Evolutionary conservation across 2,797 vertebrate genomes (phyloP), one percentile per base, ranked within the genome.

Genomic region (Thamnophis elegans): DNA sequence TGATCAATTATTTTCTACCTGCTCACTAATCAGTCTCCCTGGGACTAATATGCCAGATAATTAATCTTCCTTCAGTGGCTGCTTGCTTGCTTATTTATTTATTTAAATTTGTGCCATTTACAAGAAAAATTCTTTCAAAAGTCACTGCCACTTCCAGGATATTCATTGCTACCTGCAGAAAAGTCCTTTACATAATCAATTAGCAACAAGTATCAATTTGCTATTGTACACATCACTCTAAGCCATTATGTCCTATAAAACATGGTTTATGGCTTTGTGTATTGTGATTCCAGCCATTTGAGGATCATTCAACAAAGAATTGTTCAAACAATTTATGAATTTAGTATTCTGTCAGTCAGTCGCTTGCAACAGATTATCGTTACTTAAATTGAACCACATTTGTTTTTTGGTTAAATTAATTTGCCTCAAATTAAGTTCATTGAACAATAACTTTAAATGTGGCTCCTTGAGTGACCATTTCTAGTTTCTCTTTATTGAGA

Each of bases 1-100:
- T 88, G 89, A 91, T 88, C 89, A 88, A 42, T 93, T 91, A 91
- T 93, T 91, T 91, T 91, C 92, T 93, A 91, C 85, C 86, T 90
- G 65, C n/a, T 93, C 55, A 73, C 92, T 93, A 91, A 93, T 93
- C 89, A 91, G 85, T 91, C 92, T 93, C 86, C 65, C 89, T 85
- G 92, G 89, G 92, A 93, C 85, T 88, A 93, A 91, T 93, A 91
- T 91, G 65, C 56, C 65, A 62, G 25, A 93, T 91, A 90, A 93
- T 93, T 90, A 78, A 88, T 51, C 65, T 90, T 87, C 36, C 58
- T 91, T 91, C 89, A 62, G n/a, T 47, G 25, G 47, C 85, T 88
- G 85, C n/a, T 86, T 68, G 78, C 53, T n/a, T 65, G 4, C 1
- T 65, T 25, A 73, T 87, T 91, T 89, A 62, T 73, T 73, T 73